These are phyloP conservation scores for Aplocera efformata DNA, from an alignment of 2,888 invertebrate genomes.

Conservation along the genomic window DNA sequence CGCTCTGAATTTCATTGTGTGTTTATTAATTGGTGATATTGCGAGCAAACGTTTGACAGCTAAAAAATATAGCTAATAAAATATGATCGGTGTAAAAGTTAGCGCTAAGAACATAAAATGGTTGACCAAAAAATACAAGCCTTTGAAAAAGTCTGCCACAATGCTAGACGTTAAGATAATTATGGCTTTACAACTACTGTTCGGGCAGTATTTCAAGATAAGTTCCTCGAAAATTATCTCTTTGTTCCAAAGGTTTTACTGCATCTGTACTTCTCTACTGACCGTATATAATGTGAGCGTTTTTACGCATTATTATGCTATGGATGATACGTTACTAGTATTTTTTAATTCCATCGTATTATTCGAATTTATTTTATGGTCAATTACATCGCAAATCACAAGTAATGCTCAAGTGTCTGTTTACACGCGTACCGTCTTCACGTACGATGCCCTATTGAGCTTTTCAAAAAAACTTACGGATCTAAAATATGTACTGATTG, in stretches of 20 bases:
- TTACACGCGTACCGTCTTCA: neutral
- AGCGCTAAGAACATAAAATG: too few relatives aligned
- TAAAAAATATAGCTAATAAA: too few relatives aligned
- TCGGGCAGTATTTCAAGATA: conserved; percentile 1
- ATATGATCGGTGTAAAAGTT: too few relatives aligned
- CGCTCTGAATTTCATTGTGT: too few relatives aligned
- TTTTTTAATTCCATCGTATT: neutral
- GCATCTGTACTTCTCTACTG: neutral
- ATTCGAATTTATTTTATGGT: neutral
- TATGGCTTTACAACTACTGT: neutral
- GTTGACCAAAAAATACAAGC: too few relatives aligned
- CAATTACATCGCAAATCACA: neutral
- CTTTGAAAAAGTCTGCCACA: too few relatives aligned
- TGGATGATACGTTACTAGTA: neutral
- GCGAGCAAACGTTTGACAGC: too few relatives aligned
- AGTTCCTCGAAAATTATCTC: neutral
- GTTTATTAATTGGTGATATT: too few relatives aligned
- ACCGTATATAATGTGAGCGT: neutral
- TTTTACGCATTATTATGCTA: neutral
- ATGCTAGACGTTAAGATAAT: neutral
- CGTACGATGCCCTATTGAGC: conserved; percentile 1
- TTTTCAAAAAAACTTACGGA: neutral
- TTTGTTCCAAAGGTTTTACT: neutral
- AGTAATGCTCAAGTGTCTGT: neutral
- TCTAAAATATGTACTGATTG: neutral